Evolutionary conservation across 2,888 invertebrate species (phyloP).

Genomic region (Diadegma fenestrale): DNA sequence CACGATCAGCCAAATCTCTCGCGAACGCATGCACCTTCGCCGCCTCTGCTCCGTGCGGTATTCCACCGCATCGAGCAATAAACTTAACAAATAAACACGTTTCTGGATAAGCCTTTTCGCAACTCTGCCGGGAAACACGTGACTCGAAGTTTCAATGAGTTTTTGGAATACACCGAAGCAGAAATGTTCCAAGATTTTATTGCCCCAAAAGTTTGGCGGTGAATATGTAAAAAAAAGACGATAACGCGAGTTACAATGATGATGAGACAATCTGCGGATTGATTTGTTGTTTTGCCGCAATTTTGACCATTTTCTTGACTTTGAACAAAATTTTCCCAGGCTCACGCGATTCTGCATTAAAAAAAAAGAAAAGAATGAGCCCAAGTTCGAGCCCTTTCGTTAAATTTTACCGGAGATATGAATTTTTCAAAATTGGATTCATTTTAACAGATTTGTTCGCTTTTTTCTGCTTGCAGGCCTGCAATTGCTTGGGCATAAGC

Average conservation of each 20-base stretch:
- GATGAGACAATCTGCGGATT: not conserved
- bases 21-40: no score
- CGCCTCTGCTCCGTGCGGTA: constrained; percentile 54
- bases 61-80: constrained; percentile 51
- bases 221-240: not conserved
- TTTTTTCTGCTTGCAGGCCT: constrained; percentile 87
- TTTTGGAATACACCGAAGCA: not conserved
- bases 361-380: no score
- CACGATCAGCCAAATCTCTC: constrained; percentile 59
- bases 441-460: not conserved
- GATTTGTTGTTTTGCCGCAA: no score
- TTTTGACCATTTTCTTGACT: no score
- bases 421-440: no score
- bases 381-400: no score
- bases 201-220: not conserved
- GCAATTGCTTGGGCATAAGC: constrained; percentile 92
- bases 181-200: not conserved
- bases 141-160: constrained; percentile 24
- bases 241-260: not conserved
- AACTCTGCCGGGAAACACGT: constrained; percentile 19
- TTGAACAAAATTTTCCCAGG: no score
- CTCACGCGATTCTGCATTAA: no score
- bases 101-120: constrained; percentile 45
- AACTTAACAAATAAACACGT: constrained; percentile 4
- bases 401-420: no score